Conservation (phyloP, 2,888 invertebrate genomes). For the Caenorhabditis virilis region DNA sequence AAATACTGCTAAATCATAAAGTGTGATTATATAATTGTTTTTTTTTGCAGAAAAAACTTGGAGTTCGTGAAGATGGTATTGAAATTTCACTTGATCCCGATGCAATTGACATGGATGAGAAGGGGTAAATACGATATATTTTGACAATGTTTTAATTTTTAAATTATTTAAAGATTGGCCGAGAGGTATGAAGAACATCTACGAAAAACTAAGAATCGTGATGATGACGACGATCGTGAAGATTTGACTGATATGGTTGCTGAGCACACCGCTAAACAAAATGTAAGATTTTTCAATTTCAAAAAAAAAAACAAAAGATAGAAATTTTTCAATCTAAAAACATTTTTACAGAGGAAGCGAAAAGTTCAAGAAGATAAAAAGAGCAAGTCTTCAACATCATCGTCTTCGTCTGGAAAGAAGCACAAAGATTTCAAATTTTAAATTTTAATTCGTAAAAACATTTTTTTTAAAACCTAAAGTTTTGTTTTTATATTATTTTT, state of each 20-base stretch:
- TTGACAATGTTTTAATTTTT: not conserved
- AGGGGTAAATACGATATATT: constrained; percentile 71
- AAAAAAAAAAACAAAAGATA: constrained; percentile 7
- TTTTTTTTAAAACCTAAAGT: too few species aligned
- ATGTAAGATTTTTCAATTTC: constrained; percentile 73
- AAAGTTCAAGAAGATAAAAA: constrained; percentile 67
- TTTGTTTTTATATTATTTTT: not conserved
- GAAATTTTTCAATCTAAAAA: constrained; percentile 1
- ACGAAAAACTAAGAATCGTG: constrained; percentile 79
- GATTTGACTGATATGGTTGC: constrained; percentile 98
- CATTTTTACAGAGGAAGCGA: constrained; percentile 66
- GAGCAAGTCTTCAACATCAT: constrained; percentile 25
- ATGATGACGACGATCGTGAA: constrained; percentile 75
- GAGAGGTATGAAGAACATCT: constrained; percentile 93
- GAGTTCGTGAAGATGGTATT: constrained; percentile 73
- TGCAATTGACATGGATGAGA: constrained; percentile 60
- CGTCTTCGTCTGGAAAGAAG: constrained; percentile 55
- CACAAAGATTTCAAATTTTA: constrained; percentile 68
- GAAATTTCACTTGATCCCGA: constrained; percentile 96
- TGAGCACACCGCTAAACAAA: constrained; percentile 94
- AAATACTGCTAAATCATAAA: constrained; percentile 9
- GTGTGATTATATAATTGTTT: too few species aligned
- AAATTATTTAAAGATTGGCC: constrained; percentile 79
- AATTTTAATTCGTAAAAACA: not conserved
- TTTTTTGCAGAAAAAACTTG: constrained; percentile 52